Conservation (phyloP, 2,113 vertebrate species). For the Choloepus hoffmanni region DNA sequence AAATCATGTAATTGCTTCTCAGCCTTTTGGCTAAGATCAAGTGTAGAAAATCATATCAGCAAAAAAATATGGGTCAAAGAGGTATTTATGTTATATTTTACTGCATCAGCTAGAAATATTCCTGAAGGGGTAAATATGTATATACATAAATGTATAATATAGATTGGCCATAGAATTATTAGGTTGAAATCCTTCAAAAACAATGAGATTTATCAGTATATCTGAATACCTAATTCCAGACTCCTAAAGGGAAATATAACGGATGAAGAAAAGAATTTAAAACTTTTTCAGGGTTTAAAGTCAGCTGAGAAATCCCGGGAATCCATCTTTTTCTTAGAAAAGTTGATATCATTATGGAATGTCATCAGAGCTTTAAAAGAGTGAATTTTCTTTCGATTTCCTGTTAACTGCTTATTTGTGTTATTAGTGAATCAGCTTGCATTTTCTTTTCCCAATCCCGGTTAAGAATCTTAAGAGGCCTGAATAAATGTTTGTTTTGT, state of each 20-base stretch:
- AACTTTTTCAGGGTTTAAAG: background rate
- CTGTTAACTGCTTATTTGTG: background rate
- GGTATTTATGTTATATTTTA: background rate
- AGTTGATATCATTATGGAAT: background rate
- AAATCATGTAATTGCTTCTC: background rate
- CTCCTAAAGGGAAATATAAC: background rate
- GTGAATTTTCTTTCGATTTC: background rate
- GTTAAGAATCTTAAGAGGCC: background rate
- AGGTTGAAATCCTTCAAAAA: conserved; percentile 1
- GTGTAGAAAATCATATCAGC: background rate
- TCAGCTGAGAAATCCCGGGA: background rate
- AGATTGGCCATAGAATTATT: background rate
- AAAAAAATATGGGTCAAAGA: background rate
- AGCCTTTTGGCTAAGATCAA: too few species aligned
- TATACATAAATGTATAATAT: too few species aligned
- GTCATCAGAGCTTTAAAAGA: background rate
- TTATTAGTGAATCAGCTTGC: background rate
- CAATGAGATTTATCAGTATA: conserved; percentile 33
- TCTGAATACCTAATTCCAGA: conserved; percentile 21
- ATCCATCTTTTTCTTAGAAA: background rate
- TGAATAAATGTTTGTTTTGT: background rate
- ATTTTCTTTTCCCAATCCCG: background rate
- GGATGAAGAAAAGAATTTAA: conserved; percentile 16
- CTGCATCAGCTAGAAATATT: conserved; percentile 7
- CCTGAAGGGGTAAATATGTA: background rate